phyloP scores from a whole-genome alignment of 2,113 vertebrate genomes.

The Mola mola region DNA sequence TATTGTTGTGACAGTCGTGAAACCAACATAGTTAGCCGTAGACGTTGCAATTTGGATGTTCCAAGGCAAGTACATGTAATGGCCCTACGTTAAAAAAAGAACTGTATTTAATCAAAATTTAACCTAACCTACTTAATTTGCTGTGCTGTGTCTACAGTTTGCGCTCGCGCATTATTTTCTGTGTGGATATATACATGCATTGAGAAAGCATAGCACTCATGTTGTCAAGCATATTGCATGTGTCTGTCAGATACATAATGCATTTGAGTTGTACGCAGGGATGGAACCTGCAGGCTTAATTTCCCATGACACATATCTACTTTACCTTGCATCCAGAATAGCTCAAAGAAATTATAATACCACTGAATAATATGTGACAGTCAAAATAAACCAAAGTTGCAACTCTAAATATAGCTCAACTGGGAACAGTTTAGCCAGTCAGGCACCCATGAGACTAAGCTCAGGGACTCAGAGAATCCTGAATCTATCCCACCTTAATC shows the following conservation, averaged over 20 bases:
- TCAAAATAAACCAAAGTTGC: constrained; percentile 2
- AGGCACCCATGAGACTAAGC: constrained; percentile 1
- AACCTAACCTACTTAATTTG: too few relatives aligned
- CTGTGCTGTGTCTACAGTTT: background rate
- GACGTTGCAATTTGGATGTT: constrained; percentile 18
- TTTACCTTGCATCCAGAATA: too few relatives aligned
- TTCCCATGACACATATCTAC: background rate
- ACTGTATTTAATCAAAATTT: too few relatives aligned
- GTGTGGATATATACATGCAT: too few relatives aligned
- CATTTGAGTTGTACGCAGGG: constrained; percentile 6
- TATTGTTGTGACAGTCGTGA: constrained; percentile 26
- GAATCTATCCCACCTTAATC: constrained; percentile 25
- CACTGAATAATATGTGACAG: constrained; percentile 13
- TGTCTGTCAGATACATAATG: too few relatives aligned
- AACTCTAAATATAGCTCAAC: constrained; percentile 8
- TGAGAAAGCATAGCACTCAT: background rate
- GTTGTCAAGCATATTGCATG: too few relatives aligned
- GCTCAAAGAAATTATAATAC: constrained; percentile 5
- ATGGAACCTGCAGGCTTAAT: constrained; percentile 6
- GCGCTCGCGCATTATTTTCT: too few relatives aligned
- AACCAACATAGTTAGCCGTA: too few relatives aligned
- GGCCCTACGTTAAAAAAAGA: too few relatives aligned
- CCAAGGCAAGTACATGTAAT: background rate
- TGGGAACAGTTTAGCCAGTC: constrained; percentile 26
- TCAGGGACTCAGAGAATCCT: constrained; percentile 20